Percentiles rank a stretch among this genome's conserved stretches.
Evolutionary conservation across 2,797 vertebrate species (phyloP).

Genomic region (Parambassis ranga): DNA sequence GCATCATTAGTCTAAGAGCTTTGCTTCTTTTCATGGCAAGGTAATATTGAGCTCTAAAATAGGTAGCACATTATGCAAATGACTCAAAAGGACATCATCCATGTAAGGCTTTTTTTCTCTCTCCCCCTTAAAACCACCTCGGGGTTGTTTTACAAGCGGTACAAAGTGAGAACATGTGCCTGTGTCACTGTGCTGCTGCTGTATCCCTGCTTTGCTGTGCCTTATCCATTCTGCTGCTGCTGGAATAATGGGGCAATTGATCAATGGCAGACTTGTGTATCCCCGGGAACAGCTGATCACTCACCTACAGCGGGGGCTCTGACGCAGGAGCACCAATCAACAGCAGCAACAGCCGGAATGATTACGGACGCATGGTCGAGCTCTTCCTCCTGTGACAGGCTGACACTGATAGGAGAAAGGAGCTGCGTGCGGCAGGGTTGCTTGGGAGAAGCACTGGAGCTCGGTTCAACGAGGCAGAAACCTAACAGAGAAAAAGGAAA

Average conservation of each 20-base stretch:
- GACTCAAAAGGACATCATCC: conserved; percentile 11
- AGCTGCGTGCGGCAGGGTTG: not conserved
- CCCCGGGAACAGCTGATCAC: conserved; percentile 65
- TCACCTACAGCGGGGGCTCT: conserved; percentile 62
- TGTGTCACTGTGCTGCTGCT: conserved; percentile 24
- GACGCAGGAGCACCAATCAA: conserved; percentile 64
- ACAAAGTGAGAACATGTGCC: conserved; percentile 42
- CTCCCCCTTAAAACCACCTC: conserved; percentile 41
- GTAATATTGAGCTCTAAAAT: conserved; percentile 24
- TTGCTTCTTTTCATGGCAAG: not conserved
- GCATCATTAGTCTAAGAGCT: conserved; percentile 3
- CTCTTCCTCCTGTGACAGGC: conserved; percentile 44
- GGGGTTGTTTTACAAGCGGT: conserved; percentile 60
- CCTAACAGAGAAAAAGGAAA: conserved; percentile 49
- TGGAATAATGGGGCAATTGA: conserved; percentile 78
- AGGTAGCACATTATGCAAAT: conserved; percentile 54
- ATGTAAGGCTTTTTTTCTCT: conserved; percentile 12
- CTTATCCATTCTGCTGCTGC: conserved; percentile 65
- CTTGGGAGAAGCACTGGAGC: conserved; percentile 16
- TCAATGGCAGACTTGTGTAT: conserved; percentile 69
- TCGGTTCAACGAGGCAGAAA: conserved; percentile 62
- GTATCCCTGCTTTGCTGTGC: conserved; percentile 52
- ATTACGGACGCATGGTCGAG: conserved; percentile 61
- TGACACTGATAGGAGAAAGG: conserved; percentile 58
- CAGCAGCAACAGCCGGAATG: conserved; percentile 50